phyloP scores from a whole-genome alignment of 35 echinoderm and acorn worm genomes.

The Patiria miniata region DNA sequence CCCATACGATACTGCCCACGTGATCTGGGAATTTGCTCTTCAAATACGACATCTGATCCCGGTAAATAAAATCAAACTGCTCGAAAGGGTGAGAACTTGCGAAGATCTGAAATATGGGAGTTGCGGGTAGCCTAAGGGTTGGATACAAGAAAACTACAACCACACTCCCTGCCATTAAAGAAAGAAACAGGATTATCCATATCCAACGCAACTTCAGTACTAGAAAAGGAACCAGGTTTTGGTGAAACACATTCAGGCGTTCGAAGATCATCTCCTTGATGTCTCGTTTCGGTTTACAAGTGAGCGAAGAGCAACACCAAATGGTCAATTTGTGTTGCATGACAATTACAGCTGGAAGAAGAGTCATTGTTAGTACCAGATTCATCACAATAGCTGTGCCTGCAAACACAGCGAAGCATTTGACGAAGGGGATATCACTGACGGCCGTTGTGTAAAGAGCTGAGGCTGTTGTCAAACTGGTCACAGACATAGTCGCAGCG shows the following conservation, averaged over 20 bases:
- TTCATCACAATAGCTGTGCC: slow-evolving; percentile 66
- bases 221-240: slow-evolving; percentile 44
- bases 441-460: slow-evolving; percentile 50
- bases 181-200: slow-evolving; percentile 45
- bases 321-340: slow-evolving; percentile 34
- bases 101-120: slow-evolving; percentile 49
- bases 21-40: background rate
- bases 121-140: slow-evolving; percentile 20
- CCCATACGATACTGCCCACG: slow-evolving; percentile 32
- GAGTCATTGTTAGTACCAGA: slow-evolving; percentile 57
- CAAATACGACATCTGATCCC: slow-evolving; percentile 30
- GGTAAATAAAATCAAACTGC: slow-evolving; percentile 48
- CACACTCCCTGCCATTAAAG: slow-evolving; percentile 13
- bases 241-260: background rate
- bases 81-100: slow-evolving; percentile 41
- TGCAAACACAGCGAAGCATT: slow-evolving; percentile 62
- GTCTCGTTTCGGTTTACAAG: background rate
- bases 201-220: slow-evolving; percentile 51
- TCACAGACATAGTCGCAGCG: slow-evolving; percentile 63
- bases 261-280: background rate
- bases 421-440: slow-evolving; percentile 45
- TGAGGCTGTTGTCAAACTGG: slow-evolving; percentile 59
- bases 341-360: slow-evolving; percentile 54
- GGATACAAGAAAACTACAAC: slow-evolving; percentile 50
- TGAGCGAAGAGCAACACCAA: background rate